Percentiles rank a stretch among this genome's conserved stretches.
Conservation (phyloP, 2,797 vertebrate genomes). For the Ataeniobius toweri region DNA sequence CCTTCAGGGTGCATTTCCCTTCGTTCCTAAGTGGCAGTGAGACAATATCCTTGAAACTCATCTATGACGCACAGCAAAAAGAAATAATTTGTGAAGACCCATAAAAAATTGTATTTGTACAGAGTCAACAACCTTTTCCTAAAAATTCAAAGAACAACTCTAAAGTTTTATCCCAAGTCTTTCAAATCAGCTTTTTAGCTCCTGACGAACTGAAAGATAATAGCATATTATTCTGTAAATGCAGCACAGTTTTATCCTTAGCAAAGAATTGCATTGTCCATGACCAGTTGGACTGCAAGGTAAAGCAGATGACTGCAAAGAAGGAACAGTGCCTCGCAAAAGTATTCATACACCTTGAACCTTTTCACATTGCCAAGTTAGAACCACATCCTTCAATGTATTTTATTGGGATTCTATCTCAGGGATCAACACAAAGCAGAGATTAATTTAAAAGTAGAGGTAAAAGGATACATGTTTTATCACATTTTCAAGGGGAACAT, state of each 20-base stretch:
- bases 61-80: conserved; percentile 69
- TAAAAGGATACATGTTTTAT: neutral
- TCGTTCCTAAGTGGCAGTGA: conserved; percentile 68
- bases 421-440: neutral
- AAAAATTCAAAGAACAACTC: conserved; percentile 45
- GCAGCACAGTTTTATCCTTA: conserved; percentile 48
- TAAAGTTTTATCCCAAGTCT: conserved; percentile 36
- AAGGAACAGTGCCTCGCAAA: conserved; percentile 2
- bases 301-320: conserved; percentile 25
- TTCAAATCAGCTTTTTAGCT: conserved; percentile 51
- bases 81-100: conserved; percentile 56
- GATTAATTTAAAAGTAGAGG: neutral
- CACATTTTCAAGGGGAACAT: neutral
- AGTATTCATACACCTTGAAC: neutral
- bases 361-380: neutral
- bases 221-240: conserved; percentile 38
- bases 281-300: conserved; percentile 22
- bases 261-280: conserved; percentile 33
- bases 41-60: conserved; percentile 51
- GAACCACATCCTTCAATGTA: neutral
- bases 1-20: conserved; percentile 48
- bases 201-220: conserved; percentile 53
- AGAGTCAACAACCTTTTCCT: conserved; percentile 61
- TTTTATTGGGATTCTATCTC: neutral
- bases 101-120: conserved; percentile 51